phyloP scores from a whole-genome alignment of 2,888 invertebrate species.

The Scaptomyza caliginosa region DNA sequence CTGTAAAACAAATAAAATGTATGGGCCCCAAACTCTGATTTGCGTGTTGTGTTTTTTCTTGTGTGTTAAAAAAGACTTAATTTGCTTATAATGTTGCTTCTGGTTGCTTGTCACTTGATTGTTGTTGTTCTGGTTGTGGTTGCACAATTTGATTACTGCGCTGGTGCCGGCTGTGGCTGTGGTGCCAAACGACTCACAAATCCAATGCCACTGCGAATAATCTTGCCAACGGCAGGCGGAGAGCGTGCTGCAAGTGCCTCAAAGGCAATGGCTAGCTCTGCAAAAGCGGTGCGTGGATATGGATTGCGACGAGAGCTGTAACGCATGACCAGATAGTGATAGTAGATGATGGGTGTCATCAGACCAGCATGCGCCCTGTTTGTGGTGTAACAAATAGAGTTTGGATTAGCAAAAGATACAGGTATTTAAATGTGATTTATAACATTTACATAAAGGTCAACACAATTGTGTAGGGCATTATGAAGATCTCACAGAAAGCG shows the following conservation, averaged over 20 bases:
- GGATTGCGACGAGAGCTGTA: conserved; percentile 98
- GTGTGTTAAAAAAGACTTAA: conserved; percentile 31
- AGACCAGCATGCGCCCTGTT: conserved; percentile 94
- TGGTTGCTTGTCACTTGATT: conserved; percentile 34
- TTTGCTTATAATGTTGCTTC: conserved; percentile 30
- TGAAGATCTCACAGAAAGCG: conserved; percentile 96
- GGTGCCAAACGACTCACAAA: conserved; percentile 93
- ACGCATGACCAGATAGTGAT: conserved; percentile 96
- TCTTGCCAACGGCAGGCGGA: conserved; percentile 87
- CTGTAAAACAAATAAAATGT: conserved; percentile 16
- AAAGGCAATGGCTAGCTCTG: conserved; percentile 90
- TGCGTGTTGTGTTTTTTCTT: conserved; percentile 18
- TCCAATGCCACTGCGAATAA: conserved; percentile 87
- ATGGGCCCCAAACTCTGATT: conserved; percentile 29
- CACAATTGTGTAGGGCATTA: conserved; percentile 92
- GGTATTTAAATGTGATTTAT: not conserved
- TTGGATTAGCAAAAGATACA: not conserved
- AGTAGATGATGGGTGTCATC: conserved; percentile 97
- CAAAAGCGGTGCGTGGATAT: conserved; percentile 96
- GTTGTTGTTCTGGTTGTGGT: conserved; percentile 36
- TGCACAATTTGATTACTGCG: conserved; percentile 54
- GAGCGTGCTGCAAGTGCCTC: conserved; percentile 89
- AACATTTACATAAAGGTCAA: conserved; percentile 93
- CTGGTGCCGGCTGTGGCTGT: conserved; percentile 82
- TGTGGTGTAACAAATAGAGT: not conserved